Evolutionary conservation across 2,113 vertebrate genomes (phyloP).

Genomic region (Callionymus lyra): DNA sequence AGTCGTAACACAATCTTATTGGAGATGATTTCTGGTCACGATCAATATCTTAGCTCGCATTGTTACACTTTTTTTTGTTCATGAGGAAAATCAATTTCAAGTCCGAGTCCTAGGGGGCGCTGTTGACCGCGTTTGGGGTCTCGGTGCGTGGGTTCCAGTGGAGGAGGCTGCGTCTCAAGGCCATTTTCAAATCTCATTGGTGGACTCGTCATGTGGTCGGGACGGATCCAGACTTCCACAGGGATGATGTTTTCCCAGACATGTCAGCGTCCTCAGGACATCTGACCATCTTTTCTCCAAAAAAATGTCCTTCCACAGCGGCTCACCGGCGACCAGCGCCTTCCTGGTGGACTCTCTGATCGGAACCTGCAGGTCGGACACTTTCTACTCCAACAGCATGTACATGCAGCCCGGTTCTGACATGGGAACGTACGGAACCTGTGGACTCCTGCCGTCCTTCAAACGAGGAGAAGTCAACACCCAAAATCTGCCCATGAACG

Average conservation of each 20-base stretch:
- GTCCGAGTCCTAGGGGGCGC: conserved; percentile 85
- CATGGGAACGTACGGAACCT: conserved; percentile 99
- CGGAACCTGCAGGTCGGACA: conserved; percentile 96
- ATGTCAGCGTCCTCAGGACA: conserved; percentile 99
- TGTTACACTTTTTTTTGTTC: conserved; percentile 9
- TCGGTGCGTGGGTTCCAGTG: conserved; percentile 57
- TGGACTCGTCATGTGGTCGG: conserved; percentile 95
- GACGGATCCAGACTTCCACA: conserved; percentile 93
- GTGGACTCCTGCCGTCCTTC: conserved; percentile 98
- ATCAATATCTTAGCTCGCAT: no score
- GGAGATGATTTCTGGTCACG: no score
- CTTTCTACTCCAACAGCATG: conserved; percentile 98
- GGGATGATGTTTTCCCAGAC: conserved; percentile 98
- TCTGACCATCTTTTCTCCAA: conserved; percentile 73
- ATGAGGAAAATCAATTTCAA: conserved; percentile 64
- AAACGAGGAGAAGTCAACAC: conserved; percentile 94
- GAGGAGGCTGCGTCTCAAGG: conserved; percentile 89
- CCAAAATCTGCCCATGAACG: conserved; percentile 97
- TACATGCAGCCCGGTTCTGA: conserved; percentile 96
- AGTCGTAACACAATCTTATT: no score
- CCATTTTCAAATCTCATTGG: conserved; percentile 99
- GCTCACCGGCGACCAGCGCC: conserved; percentile 96
- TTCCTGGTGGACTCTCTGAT: conserved; percentile 98
- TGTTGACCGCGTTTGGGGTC: conserved; percentile 80
- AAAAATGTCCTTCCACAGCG: conserved; percentile 99